Conservation (phyloP, 1,140 invertebrate species). For the Paraescarpia echinospica region DNA sequence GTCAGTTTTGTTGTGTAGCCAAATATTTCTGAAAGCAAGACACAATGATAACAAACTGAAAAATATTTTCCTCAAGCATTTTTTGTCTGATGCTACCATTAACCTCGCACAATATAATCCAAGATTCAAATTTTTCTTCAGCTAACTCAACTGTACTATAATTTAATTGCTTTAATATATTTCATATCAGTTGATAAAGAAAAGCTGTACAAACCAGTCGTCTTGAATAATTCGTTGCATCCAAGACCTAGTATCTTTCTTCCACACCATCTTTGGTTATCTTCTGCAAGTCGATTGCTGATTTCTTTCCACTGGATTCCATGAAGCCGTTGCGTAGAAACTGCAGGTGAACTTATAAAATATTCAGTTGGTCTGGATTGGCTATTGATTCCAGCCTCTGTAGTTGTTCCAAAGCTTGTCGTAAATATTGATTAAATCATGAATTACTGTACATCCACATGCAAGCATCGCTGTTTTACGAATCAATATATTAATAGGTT, state of each 20-base stretch:
- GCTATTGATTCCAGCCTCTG: background rate
- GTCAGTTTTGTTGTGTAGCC: too few species aligned
- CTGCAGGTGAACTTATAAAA: background rate
- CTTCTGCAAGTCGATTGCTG: background rate
- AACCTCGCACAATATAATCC: too few species aligned
- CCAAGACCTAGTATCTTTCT: too few species aligned
- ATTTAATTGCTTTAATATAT: background rate
- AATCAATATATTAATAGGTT: background rate
- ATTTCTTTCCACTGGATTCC: background rate
- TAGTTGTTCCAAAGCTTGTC: background rate
- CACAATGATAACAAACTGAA: too few species aligned
- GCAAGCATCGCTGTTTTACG: background rate
- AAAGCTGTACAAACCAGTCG: background rate
- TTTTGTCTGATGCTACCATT: too few species aligned
- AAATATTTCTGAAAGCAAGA: too few species aligned
- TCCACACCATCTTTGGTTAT: background rate
- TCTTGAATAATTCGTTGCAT: background rate
- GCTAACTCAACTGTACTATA: background rate
- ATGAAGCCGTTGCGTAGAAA: background rate
- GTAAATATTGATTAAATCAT: background rate
- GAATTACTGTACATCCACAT: background rate
- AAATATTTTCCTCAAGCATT: too few species aligned
- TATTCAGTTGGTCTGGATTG: background rate
- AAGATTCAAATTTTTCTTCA: background rate
- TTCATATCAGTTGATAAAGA: background rate